phyloP scores from a whole-genome alignment of 1,140 invertebrate species.

The Periplaneta americana region DNA sequence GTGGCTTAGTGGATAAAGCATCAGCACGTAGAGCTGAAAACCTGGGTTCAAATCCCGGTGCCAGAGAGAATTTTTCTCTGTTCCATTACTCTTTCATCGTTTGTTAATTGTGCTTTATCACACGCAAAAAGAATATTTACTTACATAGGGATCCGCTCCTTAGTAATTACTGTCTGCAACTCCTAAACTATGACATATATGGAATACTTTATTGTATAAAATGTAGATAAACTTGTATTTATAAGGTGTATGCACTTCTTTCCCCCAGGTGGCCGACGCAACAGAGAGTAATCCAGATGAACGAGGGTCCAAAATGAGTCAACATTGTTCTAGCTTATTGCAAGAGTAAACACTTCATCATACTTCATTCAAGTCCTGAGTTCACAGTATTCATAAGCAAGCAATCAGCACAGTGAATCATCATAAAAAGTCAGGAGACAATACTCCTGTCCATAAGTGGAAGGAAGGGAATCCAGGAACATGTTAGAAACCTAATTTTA shows the following conservation, averaged over 20 bases:
- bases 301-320: neutral
- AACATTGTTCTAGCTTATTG: neutral
- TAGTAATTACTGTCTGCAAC: too few species aligned
- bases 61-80: too few species aligned
- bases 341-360: neutral
- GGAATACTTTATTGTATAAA: too few species aligned
- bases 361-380: neutral
- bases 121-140: too few species aligned
- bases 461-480: neutral
- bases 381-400: neutral
- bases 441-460: neutral
- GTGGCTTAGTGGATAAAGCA: too few species aligned
- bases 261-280: neutral
- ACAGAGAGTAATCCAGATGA: neutral
- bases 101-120: too few species aligned
- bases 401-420: neutral
- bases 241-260: neutral
- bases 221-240: too few species aligned
- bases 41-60: too few species aligned
- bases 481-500: neutral
- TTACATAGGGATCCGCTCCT: too few species aligned
- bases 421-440: neutral
- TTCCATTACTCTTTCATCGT: too few species aligned
- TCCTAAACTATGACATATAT: too few species aligned
- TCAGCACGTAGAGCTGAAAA: too few species aligned